Percentiles rank a stretch among this genome's conserved stretches.
These are phyloP conservation scores for Ctenosaura bakeri DNA, from an alignment of 2,797 vertebrate species.

Conservation along the genomic window DNA sequence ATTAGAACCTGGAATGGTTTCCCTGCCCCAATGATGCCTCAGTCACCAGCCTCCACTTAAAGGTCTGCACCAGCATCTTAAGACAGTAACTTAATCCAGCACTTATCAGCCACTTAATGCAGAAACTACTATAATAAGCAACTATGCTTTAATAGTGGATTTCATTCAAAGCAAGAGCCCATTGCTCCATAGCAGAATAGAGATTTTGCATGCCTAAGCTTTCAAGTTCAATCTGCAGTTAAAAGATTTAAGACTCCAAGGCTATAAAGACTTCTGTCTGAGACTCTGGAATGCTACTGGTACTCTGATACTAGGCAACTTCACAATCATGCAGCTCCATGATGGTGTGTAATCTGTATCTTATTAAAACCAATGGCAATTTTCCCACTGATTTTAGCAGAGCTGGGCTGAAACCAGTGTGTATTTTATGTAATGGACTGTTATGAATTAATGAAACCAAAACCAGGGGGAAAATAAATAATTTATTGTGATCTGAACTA, in stretches of 20 bases:
- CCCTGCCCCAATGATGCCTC: too few relatives aligned
- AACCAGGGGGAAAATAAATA: background rate
- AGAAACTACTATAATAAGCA: background rate
- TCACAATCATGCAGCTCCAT: background rate
- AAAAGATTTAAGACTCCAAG: background rate
- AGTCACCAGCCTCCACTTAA: background rate
- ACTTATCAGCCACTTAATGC: background rate
- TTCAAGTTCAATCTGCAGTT: background rate
- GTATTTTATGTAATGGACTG: background rate
- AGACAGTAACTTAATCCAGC: too few relatives aligned
- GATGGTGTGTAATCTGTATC: background rate
- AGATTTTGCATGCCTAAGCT: background rate
- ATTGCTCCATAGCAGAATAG: background rate
- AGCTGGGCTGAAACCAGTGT: background rate
- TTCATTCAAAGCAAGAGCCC: background rate
- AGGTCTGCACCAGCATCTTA: background rate
- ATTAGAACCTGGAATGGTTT: too few relatives aligned
- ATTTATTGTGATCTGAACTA: background rate
- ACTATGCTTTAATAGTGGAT: background rate
- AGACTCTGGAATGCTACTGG: background rate
- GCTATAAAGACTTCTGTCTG: background rate
- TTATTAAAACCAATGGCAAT: background rate
- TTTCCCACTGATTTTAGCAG: background rate
- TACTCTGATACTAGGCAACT: background rate
- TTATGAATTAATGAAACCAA: conserved; percentile 12